Evolutionary conservation across 2,797 vertebrate species (phyloP).

Genomic region (Anguilla pacifica): DNA sequence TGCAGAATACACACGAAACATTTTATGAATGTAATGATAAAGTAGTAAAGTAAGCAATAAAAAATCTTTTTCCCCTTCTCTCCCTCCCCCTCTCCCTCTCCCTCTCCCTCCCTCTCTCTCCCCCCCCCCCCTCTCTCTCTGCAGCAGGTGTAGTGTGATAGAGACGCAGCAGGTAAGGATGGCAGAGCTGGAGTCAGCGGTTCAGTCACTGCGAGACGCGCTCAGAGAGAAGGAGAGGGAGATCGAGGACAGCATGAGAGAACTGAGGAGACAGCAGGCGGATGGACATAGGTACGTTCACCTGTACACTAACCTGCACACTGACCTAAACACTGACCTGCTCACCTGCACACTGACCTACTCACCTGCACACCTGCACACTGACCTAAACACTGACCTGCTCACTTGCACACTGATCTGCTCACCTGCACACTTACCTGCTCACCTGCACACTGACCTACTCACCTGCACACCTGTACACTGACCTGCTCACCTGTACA

Average conservation of each 20-base stretch:
- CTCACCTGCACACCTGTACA: conserved; percentile 47
- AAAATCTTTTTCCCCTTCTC: no score
- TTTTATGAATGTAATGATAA: no score
- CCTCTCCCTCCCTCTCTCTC: neutral
- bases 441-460: neutral
- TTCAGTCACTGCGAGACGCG: conserved; percentile 62
- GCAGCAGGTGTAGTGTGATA: conserved; percentile 60
- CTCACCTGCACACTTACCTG: neutral
- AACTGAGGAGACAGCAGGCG: conserved; percentile 66
- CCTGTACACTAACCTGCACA: neutral
- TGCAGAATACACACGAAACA: no score
- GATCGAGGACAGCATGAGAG: conserved; percentile 61
- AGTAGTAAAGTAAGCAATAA: no score
- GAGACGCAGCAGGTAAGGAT: conserved; percentile 63
- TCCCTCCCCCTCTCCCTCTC: neutral
- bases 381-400: neutral
- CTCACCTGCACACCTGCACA: no score
- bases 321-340: no score
- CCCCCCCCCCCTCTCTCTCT: neutral
- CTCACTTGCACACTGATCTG: neutral
- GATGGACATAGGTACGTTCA: conserved; percentile 68
- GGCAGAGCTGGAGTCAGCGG: conserved; percentile 63
- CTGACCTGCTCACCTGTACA: neutral
- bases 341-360: neutral
- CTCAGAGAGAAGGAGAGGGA: conserved; percentile 67